These are phyloP conservation scores for Danaus plexippus DNA, from an alignment of 1,140 invertebrate genomes.

Conservation along the genomic window DNA sequence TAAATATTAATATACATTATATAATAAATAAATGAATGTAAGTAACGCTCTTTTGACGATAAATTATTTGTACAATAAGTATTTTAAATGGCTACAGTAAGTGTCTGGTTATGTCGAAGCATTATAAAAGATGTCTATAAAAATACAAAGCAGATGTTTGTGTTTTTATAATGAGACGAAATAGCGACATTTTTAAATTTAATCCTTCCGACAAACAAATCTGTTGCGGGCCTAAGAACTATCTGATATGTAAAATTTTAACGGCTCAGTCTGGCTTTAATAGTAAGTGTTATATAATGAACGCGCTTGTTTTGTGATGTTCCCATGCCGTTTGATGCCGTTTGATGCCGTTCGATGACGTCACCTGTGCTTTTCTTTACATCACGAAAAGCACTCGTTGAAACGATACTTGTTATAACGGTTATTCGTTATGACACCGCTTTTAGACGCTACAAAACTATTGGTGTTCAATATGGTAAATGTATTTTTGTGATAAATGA, in stretches of 20 bases:
- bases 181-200: conserved; percentile 3
- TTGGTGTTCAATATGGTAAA: conserved; percentile 30
- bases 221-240: conserved; percentile 9
- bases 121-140: no score
- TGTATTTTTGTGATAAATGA: conserved; percentile 34
- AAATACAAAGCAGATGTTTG: no score
- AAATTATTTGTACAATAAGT: conserved; percentile 47
- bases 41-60: conserved; percentile 44
- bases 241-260: background rate
- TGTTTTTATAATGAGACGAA: no score
- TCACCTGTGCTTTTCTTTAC: conserved; percentile 30
- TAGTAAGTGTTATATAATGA: conserved; percentile 13
- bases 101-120: background rate
- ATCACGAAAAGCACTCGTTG: conserved; percentile 24
- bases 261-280: conserved; percentile 16
- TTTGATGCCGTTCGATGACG: conserved; percentile 8
- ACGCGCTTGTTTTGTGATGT: conserved; percentile 13
- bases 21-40: conserved; percentile 42
- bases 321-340: conserved; percentile 9
- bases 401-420: conserved; percentile 17
- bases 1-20: conserved; percentile 57
- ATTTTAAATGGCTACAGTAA: conserved; percentile 31
- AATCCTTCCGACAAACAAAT: conserved; percentile 1
- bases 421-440: conserved; percentile 9
- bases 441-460: conserved; percentile 32